phyloP scores from a whole-genome alignment of 2,888 invertebrate species.

The Willowsia nigromaculata region DNA sequence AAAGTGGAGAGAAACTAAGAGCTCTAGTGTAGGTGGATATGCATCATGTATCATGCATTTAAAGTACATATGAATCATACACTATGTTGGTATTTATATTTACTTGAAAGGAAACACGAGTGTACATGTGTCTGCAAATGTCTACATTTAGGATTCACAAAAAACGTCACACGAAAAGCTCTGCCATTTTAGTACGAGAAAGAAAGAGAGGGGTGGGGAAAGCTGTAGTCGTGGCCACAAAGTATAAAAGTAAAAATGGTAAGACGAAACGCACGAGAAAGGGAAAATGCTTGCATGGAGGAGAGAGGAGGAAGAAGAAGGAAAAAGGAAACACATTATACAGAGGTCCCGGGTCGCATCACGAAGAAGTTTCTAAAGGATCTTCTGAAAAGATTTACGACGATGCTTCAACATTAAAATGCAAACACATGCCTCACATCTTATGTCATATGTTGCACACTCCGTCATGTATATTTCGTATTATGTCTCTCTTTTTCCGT shows the following conservation, averaged over 20 bases:
- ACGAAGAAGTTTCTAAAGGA: conserved; percentile 54
- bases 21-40: neutral
- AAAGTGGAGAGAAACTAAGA: neutral
- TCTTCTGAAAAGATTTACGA: conserved; percentile 70
- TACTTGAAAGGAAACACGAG: neutral
- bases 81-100: neutral
- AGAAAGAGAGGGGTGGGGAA: neutral
- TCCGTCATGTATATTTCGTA: conserved; percentile 21
- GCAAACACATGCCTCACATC: conserved; percentile 69
- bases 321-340: conserved; percentile 35
- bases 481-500: neutral
- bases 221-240: neutral
- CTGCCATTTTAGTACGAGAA: too few species aligned
- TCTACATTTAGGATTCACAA: neutral
- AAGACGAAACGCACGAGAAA: conserved; percentile 31
- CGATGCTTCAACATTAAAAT: conserved; percentile 66
- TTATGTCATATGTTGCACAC: conserved; percentile 56
- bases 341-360: conserved; percentile 65
- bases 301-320: conserved; percentile 35
- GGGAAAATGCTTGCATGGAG: neutral
- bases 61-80: neutral
- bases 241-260: neutral
- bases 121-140: neutral
- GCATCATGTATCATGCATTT: neutral
- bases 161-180: neutral